phyloP scores from a whole-genome alignment of 2,888 invertebrate species.

The Limnephilus lunatus region DNA sequence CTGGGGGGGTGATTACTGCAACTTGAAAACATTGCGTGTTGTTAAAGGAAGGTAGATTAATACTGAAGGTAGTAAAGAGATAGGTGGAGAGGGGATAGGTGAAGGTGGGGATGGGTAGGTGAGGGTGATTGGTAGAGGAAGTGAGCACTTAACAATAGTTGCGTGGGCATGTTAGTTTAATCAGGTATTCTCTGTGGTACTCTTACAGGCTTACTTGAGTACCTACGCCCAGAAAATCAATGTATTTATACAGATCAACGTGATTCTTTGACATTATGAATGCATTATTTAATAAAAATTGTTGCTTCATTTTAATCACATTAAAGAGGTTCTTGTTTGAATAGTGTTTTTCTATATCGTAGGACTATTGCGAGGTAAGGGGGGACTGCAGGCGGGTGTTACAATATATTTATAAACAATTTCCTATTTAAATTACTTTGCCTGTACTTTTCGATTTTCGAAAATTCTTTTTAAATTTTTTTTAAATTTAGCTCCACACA shows the following conservation, averaged over 20 bases:
- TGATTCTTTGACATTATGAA: no score
- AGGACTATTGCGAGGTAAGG: no score
- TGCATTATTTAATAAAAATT: no score
- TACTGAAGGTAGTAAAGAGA: neutral
- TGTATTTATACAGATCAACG: neutral
- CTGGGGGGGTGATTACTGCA: constrained; percentile 38
- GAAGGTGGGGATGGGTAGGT: neutral
- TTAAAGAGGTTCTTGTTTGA: no score
- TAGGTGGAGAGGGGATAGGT: neutral
- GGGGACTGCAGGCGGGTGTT: no score
- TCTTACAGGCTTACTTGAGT: neutral
- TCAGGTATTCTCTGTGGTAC: neutral
- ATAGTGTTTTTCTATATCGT: no score
- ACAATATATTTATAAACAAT: no score
- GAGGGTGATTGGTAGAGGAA: neutral
- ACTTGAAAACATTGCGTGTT: neutral
- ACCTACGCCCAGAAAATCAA: neutral
- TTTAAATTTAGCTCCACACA: no score
- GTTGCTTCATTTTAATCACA: no score
- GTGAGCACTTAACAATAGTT: neutral
- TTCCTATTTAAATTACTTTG: no score
- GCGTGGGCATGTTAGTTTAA: neutral
- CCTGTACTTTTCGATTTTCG: no score
- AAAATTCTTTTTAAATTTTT: no score
- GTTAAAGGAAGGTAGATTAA: neutral